Evolutionary conservation across 2,888 invertebrate genomes (phyloP).

Genomic region (Pedicia rivosa): DNA sequence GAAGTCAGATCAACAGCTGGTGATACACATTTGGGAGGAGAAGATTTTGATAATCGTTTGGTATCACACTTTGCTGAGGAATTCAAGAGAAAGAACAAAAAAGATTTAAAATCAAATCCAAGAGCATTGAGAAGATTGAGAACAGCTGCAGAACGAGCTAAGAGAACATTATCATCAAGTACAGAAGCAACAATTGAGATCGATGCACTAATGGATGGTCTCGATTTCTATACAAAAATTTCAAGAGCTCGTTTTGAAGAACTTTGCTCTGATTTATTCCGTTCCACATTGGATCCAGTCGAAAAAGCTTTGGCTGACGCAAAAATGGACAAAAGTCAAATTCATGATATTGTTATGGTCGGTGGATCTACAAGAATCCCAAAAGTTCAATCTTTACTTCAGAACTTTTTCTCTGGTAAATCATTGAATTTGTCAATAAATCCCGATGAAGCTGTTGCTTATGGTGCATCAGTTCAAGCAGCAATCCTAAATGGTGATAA

Average conservation of each 20-base stretch:
- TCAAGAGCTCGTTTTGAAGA: constrained; percentile 63
- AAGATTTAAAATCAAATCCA: constrained; percentile 47
- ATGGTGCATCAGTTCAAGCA: constrained; percentile 59
- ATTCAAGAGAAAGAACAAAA: constrained; percentile 66
- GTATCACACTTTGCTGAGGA: constrained; percentile 80
- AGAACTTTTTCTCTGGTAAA: constrained; percentile 61
- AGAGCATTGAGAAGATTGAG: constrained; percentile 51
- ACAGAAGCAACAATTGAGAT: constrained; percentile 61
- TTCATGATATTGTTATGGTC: constrained; percentile 66
- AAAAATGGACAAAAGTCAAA: constrained; percentile 56
- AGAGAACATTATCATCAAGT: constrained; percentile 59
- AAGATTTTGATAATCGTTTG: constrained; percentile 85
- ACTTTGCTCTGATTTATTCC: constrained; percentile 52
- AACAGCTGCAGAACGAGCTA: constrained; percentile 63
- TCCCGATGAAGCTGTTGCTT: constrained; percentile 69
- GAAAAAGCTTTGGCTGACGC: constrained; percentile 65
- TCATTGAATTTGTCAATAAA: constrained; percentile 57
- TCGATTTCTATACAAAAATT: constrained; percentile 55
- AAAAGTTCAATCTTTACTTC: constrained; percentile 55
- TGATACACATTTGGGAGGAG: constrained; percentile 89
- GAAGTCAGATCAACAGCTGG: constrained; percentile 94
- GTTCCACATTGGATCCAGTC: constrained; percentile 57
- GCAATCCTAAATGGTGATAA: constrained; percentile 53
- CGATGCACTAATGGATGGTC: constrained; percentile 56
- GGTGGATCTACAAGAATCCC: constrained; percentile 71